Conservation (phyloP, 2,113 vertebrate genomes). For the Callocephalon fimbriatum region DNA sequence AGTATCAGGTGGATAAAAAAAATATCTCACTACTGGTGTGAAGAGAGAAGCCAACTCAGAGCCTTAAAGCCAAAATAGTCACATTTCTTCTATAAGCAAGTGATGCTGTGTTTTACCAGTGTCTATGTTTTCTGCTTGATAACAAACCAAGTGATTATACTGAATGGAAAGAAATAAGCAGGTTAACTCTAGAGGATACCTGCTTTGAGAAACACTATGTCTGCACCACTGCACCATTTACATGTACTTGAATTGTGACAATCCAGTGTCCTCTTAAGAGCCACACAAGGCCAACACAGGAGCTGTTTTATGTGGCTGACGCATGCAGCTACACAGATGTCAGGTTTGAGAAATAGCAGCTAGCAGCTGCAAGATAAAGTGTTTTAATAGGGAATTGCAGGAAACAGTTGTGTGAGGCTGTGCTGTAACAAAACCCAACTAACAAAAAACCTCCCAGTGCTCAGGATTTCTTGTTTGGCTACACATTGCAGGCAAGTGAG, state of each 20-base stretch:
- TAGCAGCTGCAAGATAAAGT: neutral
- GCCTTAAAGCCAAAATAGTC: neutral
- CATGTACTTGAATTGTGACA: neutral
- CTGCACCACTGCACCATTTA: neutral
- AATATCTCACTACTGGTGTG: neutral
- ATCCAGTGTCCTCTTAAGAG: neutral
- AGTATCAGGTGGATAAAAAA: neutral
- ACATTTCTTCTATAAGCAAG: neutral
- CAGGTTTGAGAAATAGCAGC: neutral
- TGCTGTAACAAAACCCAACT: neutral
- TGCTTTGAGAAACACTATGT: neutral
- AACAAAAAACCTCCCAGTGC: rapidly evolving
- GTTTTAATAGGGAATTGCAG: neutral
- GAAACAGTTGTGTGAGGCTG: neutral
- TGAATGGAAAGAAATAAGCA: neutral
- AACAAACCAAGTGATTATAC: neutral
- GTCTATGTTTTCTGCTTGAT: neutral
- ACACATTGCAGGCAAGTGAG: neutral
- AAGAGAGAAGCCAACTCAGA: neutral
- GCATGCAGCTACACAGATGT: neutral
- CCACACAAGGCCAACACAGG: neutral
- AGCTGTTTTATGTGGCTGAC: neutral
- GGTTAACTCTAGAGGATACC: neutral
- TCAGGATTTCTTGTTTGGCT: neutral
- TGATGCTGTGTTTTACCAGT: neutral